A percentile compares a stretch with the other conserved stretches of the same genome.
phyloP scores from a whole-genome alignment of 1,140 invertebrate species.

The Thaumetopoea pityocampa region DNA sequence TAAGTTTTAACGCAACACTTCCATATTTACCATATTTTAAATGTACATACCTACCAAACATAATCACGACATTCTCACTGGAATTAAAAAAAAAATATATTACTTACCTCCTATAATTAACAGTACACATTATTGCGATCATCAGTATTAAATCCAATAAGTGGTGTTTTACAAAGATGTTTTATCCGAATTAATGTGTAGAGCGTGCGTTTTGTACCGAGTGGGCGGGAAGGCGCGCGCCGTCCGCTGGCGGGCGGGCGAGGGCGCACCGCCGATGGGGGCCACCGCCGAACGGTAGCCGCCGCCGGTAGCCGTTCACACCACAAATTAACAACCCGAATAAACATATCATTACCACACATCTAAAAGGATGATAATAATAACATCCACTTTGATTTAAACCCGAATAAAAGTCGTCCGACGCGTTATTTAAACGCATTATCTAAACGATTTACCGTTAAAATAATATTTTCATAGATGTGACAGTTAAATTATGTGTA shows the following conservation, averaged over 20 bases:
- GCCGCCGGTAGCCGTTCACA: slow-evolving; percentile 16
- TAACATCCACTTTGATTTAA: slow-evolving; percentile 8
- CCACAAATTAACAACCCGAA: slow-evolving; percentile 19
- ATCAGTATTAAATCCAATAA: too few species aligned
- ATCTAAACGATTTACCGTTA: slow-evolving; percentile 19
- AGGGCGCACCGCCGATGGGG: too few species aligned
- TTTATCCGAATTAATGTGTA: slow-evolving; percentile 10
- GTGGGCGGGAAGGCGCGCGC: slow-evolving; percentile 19
- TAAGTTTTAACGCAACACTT: too few species aligned
- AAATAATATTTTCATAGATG: slow-evolving; percentile 46
- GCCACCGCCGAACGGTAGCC: slow-evolving; percentile 1
- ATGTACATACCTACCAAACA: too few species aligned
- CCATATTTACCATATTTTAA: too few species aligned
- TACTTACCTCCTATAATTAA: too few species aligned
- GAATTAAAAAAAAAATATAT: too few species aligned
- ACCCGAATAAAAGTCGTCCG: slow-evolving; percentile 8
- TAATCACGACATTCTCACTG: too few species aligned
- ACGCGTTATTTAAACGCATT: slow-evolving; percentile 11
- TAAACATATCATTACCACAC: slow-evolving; percentile 18
- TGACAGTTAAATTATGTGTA: slow-evolving; percentile 54
- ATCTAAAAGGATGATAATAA: slow-evolving; percentile 11
- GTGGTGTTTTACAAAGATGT: slow-evolving; percentile 7
- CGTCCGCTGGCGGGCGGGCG: slow-evolving; percentile 1
- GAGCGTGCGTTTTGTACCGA: slow-evolving; percentile 1
- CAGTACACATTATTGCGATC: too few species aligned